Evolutionary conservation across 2,888 invertebrate genomes (phyloP), one percentile per base, ranked within the genome.

Genomic region (Polymixis lichenea): DNA sequence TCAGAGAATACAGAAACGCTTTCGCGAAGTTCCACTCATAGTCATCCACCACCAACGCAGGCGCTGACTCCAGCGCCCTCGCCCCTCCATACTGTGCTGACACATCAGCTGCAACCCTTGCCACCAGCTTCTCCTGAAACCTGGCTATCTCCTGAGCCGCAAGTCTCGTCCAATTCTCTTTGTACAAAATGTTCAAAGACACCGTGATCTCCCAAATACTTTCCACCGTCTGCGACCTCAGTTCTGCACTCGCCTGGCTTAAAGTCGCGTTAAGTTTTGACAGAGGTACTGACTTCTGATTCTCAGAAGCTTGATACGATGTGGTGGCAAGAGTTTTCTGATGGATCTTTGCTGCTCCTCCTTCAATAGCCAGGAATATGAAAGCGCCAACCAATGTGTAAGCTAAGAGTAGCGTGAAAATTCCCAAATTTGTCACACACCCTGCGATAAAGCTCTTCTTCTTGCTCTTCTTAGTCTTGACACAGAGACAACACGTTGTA

Each of bases 1-100:
- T 99, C 89, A 99, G 97, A 13, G 99, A 99, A 95, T 99, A 99
- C 71, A 99, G 97, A 94, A 99, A 99, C 38, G 99, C 98, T 93
- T 98, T 98, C 38, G 98, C 98, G 90, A 98, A 98, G 90, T 98
- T 98, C 98, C 98, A 98, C 92, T 98, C 98, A 92, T 98, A 97
- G 80, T 98, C 97, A 84, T 97, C 96, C 4, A 94, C 88, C 17
- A 95, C 92, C 77, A 95, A 85, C 1, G 94, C 94, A 0, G 96
- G 95, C 0, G 95, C 95, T 8, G 96, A 95, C 82, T 96, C 97
- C 86, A 97, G 85, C 0, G 95, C 96, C 78, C 95, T 93, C 0
- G 93, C 96, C 32, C 95, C 95, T 15, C 93, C 94, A 81, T 96
- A 95, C 89, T 95, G 97, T 89, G 97, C 97, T 86, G 97, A 97